These are phyloP conservation scores for Caenorhabditis imperialis DNA, from an alignment of 2,888 invertebrate genomes.

Conservation along the genomic window DNA sequence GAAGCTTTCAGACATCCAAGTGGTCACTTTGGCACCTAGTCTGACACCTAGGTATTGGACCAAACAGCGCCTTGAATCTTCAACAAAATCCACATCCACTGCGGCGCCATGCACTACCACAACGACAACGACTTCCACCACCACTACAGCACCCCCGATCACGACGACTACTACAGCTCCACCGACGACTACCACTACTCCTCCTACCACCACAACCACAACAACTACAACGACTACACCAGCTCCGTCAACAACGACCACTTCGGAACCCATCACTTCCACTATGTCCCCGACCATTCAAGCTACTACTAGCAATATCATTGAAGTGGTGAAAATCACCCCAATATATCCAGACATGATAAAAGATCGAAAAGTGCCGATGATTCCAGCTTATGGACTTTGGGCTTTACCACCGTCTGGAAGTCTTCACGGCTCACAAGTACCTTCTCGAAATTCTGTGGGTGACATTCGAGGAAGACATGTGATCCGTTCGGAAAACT, in stretches of 20 bases:
- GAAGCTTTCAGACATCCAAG: constrained; percentile 40
- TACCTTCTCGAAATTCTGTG: constrained; percentile 11
- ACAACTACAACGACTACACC: constrained; percentile 16
- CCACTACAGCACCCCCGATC: constrained; percentile 13
- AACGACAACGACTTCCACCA: constrained; percentile 13
- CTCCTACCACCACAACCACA: constrained; percentile 20
- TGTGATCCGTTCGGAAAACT: constrained; percentile 57
- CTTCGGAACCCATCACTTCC: background rate
- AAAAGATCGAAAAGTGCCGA: constrained; percentile 37
- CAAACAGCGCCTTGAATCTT: constrained; percentile 2
- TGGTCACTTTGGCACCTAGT: constrained; percentile 3
- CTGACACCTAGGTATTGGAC: constrained; percentile 22
- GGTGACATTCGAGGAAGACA: constrained; percentile 48
- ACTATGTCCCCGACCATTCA: background rate
- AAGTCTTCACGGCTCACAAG: too few species aligned
- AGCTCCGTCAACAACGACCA: background rate
- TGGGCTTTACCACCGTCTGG: constrained; percentile 35
- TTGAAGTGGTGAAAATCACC: constrained; percentile 31
- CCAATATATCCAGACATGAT: constrained; percentile 54
- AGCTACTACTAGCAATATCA: background rate
- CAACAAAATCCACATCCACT: constrained; percentile 1
- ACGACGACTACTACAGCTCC: constrained; percentile 19
- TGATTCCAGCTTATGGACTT: constrained; percentile 57
- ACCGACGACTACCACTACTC: constrained; percentile 1
- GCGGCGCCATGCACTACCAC: constrained; percentile 7